Percentiles rank a stretch among this genome's conserved stretches.
Evolutionary conservation across 2,888 invertebrate species (phyloP).

Genomic region (Mimumesa dahlbomi): DNA sequence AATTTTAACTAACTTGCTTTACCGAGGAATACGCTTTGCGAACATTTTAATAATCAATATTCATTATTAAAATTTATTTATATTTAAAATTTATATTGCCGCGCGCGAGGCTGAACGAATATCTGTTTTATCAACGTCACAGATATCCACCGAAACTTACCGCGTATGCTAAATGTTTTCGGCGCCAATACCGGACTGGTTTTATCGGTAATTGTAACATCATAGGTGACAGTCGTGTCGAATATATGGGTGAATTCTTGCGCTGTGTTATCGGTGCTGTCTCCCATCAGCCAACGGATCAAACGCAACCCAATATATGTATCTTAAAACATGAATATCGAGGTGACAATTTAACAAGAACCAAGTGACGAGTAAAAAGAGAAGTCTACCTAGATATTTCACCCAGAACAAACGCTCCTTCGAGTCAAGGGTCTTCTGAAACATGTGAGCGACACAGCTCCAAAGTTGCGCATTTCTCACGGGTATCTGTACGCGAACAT

Average conservation of each 20-base stretch:
- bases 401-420: conserved; percentile 72
- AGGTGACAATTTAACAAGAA: too few species aligned
- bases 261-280: conserved; percentile 56
- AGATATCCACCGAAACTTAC: too few species aligned
- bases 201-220: conserved; percentile 57
- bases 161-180: conserved; percentile 30
- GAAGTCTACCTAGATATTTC: conserved; percentile 65
- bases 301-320: conserved; percentile 71
- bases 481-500: conserved; percentile 56
- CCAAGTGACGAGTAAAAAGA: too few species aligned
- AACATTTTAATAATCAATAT: too few species aligned
- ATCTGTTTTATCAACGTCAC: too few species aligned
- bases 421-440: conserved; percentile 65
- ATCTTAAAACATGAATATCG: conserved; percentile 54
- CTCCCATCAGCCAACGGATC: conserved; percentile 70
- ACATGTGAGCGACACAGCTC: conserved; percentile 68
- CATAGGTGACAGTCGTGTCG: conserved; percentile 65
- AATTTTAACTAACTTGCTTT: too few species aligned
- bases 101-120: too few species aligned
- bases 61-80: too few species aligned
- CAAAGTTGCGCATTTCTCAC: conserved; percentile 67
- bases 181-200: conserved; percentile 19
- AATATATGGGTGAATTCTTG: conserved; percentile 70
- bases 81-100: too few species aligned
- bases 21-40: too few species aligned